A percentile compares a stretch with the other conserved stretches of the same genome.
phyloP scores from a whole-genome alignment of 2,113 vertebrate genomes.

The Spheniscus mendiculus region DNA sequence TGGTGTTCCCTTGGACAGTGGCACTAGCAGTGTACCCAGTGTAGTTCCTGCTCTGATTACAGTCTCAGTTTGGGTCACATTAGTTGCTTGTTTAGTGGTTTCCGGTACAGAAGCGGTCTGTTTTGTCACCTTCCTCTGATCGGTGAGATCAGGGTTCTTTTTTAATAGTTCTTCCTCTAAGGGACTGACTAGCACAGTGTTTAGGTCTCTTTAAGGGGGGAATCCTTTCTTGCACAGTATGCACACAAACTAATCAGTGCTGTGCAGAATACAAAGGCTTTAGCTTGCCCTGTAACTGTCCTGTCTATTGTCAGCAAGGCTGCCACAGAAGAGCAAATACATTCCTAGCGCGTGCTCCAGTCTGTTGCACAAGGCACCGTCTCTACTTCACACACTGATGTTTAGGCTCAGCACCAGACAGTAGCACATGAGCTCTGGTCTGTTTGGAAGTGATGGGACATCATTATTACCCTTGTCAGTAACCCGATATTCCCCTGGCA shows the following conservation, averaged over 20 bases:
- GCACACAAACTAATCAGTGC: background rate
- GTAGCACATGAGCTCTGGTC: background rate
- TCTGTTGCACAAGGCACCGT: background rate
- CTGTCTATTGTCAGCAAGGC: background rate
- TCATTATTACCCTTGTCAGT: background rate
- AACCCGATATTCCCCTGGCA: background rate
- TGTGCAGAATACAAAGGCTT: background rate
- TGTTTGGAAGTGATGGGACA: background rate
- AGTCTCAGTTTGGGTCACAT: slow-evolving; percentile 7
- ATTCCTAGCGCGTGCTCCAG: background rate
- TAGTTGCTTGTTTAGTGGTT: slow-evolving; percentile 45
- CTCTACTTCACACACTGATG: background rate
- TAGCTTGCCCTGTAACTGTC: background rate
- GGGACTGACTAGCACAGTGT: background rate
- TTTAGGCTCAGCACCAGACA: background rate
- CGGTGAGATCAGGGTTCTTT: slow-evolving; percentile 3
- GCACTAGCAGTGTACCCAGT: background rate
- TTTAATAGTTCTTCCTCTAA: background rate
- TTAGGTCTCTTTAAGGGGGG: background rate
- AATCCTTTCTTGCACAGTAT: background rate
- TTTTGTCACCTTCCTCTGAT: background rate
- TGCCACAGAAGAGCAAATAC: background rate
- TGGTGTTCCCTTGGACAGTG: background rate
- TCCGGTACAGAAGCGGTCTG: background rate
- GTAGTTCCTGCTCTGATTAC: background rate